Evolutionary conservation across 2,797 vertebrate genomes (phyloP), one percentile per base, ranked within the genome.

Genomic region (Lophius americanus): DNA sequence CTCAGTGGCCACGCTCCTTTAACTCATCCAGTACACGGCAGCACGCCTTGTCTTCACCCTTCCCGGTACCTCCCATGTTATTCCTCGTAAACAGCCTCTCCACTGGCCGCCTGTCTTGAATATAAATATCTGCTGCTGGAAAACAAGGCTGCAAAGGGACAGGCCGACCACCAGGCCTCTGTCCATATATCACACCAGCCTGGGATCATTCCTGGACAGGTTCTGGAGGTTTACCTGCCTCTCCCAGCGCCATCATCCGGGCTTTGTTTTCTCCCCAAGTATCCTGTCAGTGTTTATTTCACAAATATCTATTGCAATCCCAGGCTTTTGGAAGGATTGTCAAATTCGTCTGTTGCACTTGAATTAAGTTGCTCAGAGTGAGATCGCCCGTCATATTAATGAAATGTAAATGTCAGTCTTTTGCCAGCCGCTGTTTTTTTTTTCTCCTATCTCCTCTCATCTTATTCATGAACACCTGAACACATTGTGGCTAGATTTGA

Each of bases 371-470:
- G 47, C 79, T 70, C 43, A 46, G 68, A 82, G 64, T 36, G 43
- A 75, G 61, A 66, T 51, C 12, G 65, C 72, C 70, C 70, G 76
- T 79, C 73, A 81, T 65, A 72, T 83, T 70, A 76, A 88, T 85
- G 58, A 83, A 82, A 84, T 78, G 62, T 73, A 78, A 90, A 83
- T 76, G 71, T 76, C 70, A 76, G 64, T 76, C 68, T 84, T 54
- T 72, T 76, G 61, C 33, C 54, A 48, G 44, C 48, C 1, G 23
- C 51, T 67, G 65, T 69, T 81, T 79, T 62, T 73, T n/a, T 23
- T 23, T 23, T 23, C 23, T 2, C 23, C 23, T 49, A 68, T 64
- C 69, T 42, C 52, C n/a, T 68, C 59, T 56, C 51, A 12, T 66
- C 54, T 64, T 49, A 36, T 76, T 76, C 39, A 32, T 37, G 37